These are phyloP conservation scores for Ctenopoma kingsleyae DNA, from an alignment of 2,797 vertebrate genomes.

Conservation along the genomic window DNA sequence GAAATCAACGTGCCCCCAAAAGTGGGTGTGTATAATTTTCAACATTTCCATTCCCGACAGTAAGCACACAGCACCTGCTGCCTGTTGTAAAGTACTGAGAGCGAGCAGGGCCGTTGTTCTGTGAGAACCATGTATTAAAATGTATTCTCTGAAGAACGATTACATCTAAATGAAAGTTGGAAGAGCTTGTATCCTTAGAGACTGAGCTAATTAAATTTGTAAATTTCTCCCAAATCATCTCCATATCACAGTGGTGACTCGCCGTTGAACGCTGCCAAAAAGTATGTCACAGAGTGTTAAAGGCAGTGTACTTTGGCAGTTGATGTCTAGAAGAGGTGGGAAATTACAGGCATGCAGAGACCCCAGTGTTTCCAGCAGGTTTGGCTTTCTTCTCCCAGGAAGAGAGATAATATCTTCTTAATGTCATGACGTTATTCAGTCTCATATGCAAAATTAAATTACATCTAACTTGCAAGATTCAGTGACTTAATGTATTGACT, in stretches of 20 bases:
- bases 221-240: conserved; percentile 74
- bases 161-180: conserved; percentile 79
- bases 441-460: conserved; percentile 59
- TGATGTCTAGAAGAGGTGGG: conserved; percentile 40
- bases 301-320: conserved; percentile 63
- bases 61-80: background rate
- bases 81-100: conserved; percentile 1
- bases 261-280: conserved; percentile 62
- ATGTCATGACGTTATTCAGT: conserved; percentile 59
- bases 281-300: conserved; percentile 69
- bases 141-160: conserved; percentile 74
- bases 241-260: conserved; percentile 57
- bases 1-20: background rate
- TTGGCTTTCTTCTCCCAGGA: conserved; percentile 33
- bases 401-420: conserved; percentile 62
- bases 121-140: conserved; percentile 41
- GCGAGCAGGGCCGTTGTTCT: conserved; percentile 33
- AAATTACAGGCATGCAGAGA: conserved; percentile 41
- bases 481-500: conserved; percentile 39
- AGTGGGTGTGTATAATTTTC: background rate
- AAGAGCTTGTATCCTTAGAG: conserved; percentile 69
- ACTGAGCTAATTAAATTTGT: conserved; percentile 79
- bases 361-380: conserved; percentile 33
- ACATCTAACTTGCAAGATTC: conserved; percentile 35
- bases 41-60: background rate